Evolutionary conservation across 2,888 invertebrate genomes (phyloP).

Genomic region (Phoronis australis): DNA sequence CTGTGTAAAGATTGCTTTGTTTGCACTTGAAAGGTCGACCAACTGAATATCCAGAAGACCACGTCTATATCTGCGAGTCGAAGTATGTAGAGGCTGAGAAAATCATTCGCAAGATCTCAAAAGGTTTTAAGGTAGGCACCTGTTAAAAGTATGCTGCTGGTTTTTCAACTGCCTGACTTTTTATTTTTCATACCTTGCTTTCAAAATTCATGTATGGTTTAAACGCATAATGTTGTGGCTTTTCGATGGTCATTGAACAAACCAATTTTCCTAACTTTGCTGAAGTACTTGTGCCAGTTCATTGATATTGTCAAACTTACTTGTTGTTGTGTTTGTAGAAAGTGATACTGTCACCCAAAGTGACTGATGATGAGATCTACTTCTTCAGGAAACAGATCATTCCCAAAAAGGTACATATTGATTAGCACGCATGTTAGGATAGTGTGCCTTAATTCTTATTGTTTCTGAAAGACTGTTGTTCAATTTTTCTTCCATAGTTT

Average conservation of each 20-base stretch:
- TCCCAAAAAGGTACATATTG: constrained; percentile 52
- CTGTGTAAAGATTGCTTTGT: no score
- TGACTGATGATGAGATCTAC: constrained; percentile 89
- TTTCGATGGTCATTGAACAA: not conserved
- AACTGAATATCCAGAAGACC: constrained; percentile 87
- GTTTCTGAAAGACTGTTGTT: not conserved
- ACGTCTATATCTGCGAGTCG: constrained; percentile 88
- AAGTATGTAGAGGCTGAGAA: constrained; percentile 80
- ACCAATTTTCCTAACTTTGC: not conserved
- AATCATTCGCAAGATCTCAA: constrained; percentile 43
- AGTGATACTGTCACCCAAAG: constrained; percentile 65
- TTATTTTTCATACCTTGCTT: no score
- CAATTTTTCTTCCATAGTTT: no score
- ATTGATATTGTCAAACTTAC: not conserved
- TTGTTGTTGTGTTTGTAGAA: constrained; percentile 56
- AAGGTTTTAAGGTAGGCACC: constrained; percentile 34
- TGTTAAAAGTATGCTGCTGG: no score
- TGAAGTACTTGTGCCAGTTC: not conserved
- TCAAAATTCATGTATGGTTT: no score
- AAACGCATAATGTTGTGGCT: no score
- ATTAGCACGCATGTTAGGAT: constrained; percentile 2
- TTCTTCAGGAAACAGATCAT: constrained; percentile 64
- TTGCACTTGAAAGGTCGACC: constrained; percentile 65
- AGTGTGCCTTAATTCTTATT: not conserved
- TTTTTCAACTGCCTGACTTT: no score